Evolutionary conservation across 2,113 vertebrate genomes (phyloP), one percentile per base, ranked within the genome.

Genomic region (Oriolus oriolus): DNA sequence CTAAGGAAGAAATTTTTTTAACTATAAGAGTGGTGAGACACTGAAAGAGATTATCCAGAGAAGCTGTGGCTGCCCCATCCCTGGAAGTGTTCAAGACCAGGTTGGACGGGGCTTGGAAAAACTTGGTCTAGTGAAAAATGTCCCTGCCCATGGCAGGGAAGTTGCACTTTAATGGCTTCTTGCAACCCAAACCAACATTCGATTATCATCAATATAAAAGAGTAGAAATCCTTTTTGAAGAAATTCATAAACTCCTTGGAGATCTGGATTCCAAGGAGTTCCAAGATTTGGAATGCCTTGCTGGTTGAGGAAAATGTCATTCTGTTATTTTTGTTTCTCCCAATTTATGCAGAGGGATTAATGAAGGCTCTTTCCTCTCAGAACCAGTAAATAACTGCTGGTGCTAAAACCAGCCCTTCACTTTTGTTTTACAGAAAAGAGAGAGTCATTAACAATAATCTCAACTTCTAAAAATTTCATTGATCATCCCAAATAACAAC

Each of bases 11-110:
- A 3, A 1, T n/a, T 5, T 4, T 64, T 35, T 57, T 45, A 14
- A n/a, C 7, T 53, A 0, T 45, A 33, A 28, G 31, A 50, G 5
- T 20, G 3, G 33, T 5, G 9, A 66, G 13, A 59, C 16, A n/a
- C 11, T 60, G 28, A 30, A 39, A 41, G n/a, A 60, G 15, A 39
- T 44, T 47, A 20, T 24, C 9, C 45, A 45, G 69, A 74, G 52
- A 30, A 39, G 16, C 20, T 66, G 39, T 45, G 45, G 39, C 33
- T 30, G 7, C 49, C 13, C 19, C 33, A 39, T 21, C 42, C 16
- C 2, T 68, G 10, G 22, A 44, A 63, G 2, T 20, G 16, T 28
- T 47, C 47, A 75, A 52, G 54, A 13, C 2, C 17, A 47, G 30
- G 16, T 4, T 87, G 56, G 15, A 61, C 10, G 11, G 13, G 12